phyloP scores from a whole-genome alignment of 2,113 vertebrate species.

The Paratilapia polleni region DNA sequence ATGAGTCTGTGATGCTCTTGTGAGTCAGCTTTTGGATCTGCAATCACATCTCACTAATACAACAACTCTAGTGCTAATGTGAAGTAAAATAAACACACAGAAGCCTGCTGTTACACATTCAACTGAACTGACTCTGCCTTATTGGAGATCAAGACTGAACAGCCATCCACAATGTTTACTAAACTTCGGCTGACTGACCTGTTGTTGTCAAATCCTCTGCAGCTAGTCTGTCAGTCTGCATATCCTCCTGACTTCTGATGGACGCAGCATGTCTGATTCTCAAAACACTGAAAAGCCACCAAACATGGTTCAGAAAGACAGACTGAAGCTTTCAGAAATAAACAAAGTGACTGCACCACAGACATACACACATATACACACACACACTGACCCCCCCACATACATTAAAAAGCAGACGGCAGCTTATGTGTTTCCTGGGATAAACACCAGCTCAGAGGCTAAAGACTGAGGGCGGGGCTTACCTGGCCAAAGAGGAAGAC shows the following conservation, averaged over 20 bases:
- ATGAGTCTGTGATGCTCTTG: not conserved
- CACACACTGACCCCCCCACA: slow-evolving; percentile 12
- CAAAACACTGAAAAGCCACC: slow-evolving; percentile 6
- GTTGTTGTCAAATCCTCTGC: slow-evolving; percentile 66
- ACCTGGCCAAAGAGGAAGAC: slow-evolving; percentile 45
- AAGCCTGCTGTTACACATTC: not conserved
- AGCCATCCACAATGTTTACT: not conserved
- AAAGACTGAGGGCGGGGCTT: slow-evolving; percentile 62
- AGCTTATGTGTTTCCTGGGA: slow-evolving; percentile 63
- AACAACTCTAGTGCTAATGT: not conserved
- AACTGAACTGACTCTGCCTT: not conserved
- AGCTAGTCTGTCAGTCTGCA: slow-evolving; percentile 37
- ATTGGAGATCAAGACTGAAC: not conserved
- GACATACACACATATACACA: not conserved
- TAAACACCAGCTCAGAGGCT: slow-evolving; percentile 69
- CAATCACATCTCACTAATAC: not conserved
- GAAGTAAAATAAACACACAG: not conserved
- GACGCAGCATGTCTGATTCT: slow-evolving; percentile 37
- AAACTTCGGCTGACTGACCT: slow-evolving; percentile 56
- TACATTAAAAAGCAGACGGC: slow-evolving; percentile 64
- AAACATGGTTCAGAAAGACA: not conserved
- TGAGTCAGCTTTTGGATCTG: not conserved
- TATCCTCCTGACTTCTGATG: slow-evolving; percentile 37
- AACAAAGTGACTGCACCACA: slow-evolving; percentile 13
- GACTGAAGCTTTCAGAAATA: not conserved